phyloP scores from a whole-genome alignment of 2,113 vertebrate genomes.

The Ariopsis seemanni region DNA sequence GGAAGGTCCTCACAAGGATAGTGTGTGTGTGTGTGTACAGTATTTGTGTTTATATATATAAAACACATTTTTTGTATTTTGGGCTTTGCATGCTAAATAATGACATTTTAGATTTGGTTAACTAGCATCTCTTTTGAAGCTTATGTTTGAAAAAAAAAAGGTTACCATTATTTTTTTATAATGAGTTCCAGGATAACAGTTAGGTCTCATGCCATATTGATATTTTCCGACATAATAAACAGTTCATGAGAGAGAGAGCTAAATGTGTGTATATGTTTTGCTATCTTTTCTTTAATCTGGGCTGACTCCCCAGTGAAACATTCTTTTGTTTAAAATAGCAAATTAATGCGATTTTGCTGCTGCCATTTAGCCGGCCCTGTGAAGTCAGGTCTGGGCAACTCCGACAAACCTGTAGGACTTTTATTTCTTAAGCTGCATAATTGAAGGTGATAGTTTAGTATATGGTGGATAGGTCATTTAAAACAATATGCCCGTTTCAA shows the following conservation, averaged over 20 bases:
- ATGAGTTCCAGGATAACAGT: slow-evolving; percentile 9
- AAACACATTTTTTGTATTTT: background rate
- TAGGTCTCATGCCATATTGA: slow-evolving; percentile 25
- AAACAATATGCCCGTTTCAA: slow-evolving; percentile 1
- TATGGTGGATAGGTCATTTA: background rate
- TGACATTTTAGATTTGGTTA: background rate
- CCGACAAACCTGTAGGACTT: slow-evolving; percentile 40
- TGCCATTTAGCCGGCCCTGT: slow-evolving; percentile 47
- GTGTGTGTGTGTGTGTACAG: no score
- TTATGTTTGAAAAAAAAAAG: background rate
- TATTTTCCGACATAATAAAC: slow-evolving; percentile 42
- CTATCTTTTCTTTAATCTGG: slow-evolving; percentile 49
- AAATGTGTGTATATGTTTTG: slow-evolving; percentile 27
- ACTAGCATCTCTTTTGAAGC: background rate
- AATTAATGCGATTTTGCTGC: slow-evolving; percentile 48
- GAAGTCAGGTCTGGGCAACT: slow-evolving; percentile 24
- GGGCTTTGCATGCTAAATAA: background rate
- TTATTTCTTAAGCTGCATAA: slow-evolving; percentile 10
- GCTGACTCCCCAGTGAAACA: slow-evolving; percentile 49
- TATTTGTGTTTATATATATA: background rate
- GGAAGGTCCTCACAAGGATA: no score
- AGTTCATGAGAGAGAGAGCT: slow-evolving; percentile 36
- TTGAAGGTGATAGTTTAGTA: background rate
- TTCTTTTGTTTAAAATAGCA: slow-evolving; percentile 51
- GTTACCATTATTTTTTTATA: background rate